These are phyloP conservation scores for Clarias batrachus DNA, from an alignment of 2,113 vertebrate species.

Conservation along the genomic window DNA sequence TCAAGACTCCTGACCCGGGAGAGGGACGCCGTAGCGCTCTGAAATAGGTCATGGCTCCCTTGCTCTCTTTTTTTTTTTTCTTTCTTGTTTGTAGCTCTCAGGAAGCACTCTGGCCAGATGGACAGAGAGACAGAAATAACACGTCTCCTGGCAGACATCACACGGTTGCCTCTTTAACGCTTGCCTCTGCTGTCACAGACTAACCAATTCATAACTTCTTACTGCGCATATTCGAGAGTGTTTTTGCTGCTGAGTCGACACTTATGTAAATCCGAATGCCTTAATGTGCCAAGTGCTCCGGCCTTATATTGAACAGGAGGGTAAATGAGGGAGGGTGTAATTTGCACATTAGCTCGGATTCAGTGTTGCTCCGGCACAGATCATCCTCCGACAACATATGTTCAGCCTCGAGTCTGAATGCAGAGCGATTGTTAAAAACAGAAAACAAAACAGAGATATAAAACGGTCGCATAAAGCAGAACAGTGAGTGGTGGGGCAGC, in stretches of 20 bases:
- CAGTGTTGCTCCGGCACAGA: conserved; percentile 20
- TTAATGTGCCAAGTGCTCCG: conserved; percentile 12
- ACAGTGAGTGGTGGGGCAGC: conserved; percentile 51
- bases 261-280: conserved; percentile 28
- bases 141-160: conserved; percentile 67
- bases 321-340: conserved; percentile 21
- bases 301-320: conserved; percentile 5
- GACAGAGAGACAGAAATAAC: conserved; percentile 71
- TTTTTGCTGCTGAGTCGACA: conserved; percentile 15
- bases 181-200: conserved; percentile 49
- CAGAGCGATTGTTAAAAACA: conserved; percentile 14
- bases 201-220: conserved; percentile 15
- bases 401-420: not conserved
- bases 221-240: not conserved
- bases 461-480: conserved; percentile 38
- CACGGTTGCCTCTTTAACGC: conserved; percentile 63
- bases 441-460: conserved; percentile 53
- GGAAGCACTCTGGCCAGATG: conserved; percentile 69
- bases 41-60: conserved; percentile 69
- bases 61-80: conserved; percentile 43
- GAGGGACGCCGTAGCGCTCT: conserved; percentile 62
- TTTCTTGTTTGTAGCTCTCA: conserved; percentile 61
- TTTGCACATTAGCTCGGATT: conserved; percentile 23
- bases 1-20: conserved; percentile 55
- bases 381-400: conserved; percentile 19